These are phyloP conservation scores for Notamacropus eugenii DNA, from an alignment of 2,797 vertebrate genomes.

Conservation along the genomic window DNA sequence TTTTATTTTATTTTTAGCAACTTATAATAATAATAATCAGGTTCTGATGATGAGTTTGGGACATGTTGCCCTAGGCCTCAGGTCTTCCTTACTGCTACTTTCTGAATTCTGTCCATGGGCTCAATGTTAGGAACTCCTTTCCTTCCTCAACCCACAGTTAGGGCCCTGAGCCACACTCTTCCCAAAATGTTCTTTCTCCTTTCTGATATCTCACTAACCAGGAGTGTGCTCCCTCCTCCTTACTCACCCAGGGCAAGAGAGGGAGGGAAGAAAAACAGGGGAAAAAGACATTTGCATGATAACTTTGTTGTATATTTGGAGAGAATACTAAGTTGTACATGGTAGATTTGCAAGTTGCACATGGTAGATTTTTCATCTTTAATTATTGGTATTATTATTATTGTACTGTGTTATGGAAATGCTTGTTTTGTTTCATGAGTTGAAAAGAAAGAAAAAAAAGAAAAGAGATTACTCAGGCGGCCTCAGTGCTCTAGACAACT, in stretches of 20 bases:
- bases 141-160: too few relatives aligned
- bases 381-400: not conserved
- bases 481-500: not conserved
- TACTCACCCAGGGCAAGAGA: rapidly evolving
- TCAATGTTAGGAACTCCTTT: not conserved
- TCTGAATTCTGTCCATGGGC: not conserved
- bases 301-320: not conserved
- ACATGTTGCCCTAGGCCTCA: too few relatives aligned
- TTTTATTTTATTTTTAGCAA: not conserved
- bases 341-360: not conserved
- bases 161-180: not conserved
- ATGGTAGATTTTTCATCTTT: not conserved
- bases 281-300: not conserved
- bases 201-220: not conserved
- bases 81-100: not conserved
- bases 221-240: too few relatives aligned
- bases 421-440: not conserved
- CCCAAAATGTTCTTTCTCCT: too few relatives aligned
- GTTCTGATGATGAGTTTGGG: not conserved
- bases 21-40: not conserved
- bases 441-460: not conserved
- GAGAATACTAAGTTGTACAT: not conserved
- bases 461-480: not conserved
- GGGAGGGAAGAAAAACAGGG: not conserved
- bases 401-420: not conserved